phyloP scores from a whole-genome alignment of 2,113 vertebrate species.

The Malurus melanocephalus region DNA sequence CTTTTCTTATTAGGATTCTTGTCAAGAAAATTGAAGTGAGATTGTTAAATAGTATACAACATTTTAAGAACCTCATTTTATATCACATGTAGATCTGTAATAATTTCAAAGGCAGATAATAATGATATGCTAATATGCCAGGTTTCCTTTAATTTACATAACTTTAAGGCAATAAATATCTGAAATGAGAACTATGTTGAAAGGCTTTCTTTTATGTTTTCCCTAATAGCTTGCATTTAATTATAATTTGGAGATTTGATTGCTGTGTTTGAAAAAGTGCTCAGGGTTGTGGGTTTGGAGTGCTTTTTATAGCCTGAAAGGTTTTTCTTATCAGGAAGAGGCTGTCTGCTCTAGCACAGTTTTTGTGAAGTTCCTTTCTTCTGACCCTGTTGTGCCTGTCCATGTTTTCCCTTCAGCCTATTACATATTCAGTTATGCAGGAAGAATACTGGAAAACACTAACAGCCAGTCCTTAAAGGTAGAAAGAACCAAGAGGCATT shows the following conservation, averaged over 20 bases:
- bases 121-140: constrained; percentile 7
- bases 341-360: not conserved
- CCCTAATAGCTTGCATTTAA: constrained; percentile 37
- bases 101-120: constrained; percentile 7
- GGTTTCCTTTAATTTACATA: constrained; percentile 16
- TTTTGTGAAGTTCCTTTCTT: not conserved
- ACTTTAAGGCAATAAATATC: constrained; percentile 28
- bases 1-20: not conserved
- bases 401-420: not conserved
- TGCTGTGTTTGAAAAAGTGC: not conserved
- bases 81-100: not conserved
- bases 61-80: not conserved
- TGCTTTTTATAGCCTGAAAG: not conserved
- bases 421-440: not conserved
- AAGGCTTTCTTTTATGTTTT: constrained; percentile 31
- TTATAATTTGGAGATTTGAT: constrained; percentile 19
- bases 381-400: not conserved
- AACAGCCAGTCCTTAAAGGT: not conserved
- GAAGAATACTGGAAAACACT: constrained; percentile 7
- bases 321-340: not conserved
- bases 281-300: not conserved
- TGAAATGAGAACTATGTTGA: not conserved
- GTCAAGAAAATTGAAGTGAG: not conserved
- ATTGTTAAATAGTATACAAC: not conserved
- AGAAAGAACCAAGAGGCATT: constrained; percentile 34